Percentiles rank a stretch among this genome's conserved stretches.
These are phyloP conservation scores for Ptiloglossa arizonensis DNA, from an alignment of 1,140 invertebrate genomes.

Conservation along the genomic window DNA sequence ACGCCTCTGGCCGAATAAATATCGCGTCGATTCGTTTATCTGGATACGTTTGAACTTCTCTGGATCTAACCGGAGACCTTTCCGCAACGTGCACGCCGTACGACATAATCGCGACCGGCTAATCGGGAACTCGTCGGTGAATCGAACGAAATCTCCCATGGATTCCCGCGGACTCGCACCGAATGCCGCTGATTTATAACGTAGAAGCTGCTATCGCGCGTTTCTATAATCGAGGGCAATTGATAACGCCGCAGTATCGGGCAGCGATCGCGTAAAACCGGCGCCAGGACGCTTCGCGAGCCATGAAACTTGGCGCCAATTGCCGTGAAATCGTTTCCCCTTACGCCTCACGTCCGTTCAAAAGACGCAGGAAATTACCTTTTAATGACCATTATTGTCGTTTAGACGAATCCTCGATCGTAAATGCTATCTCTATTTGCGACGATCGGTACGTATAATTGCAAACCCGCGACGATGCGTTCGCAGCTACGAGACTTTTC, in stretches of 20 bases:
- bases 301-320: constrained; percentile 58
- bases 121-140: constrained; percentile 63
- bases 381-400: constrained; percentile 19
- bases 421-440: neutral
- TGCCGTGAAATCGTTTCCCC: constrained; percentile 45
- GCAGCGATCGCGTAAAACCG: constrained; percentile 66
- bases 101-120: constrained; percentile 63
- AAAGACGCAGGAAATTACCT: constrained; percentile 39
- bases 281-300: constrained; percentile 59
- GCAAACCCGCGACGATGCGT: neutral
- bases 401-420: neutral
- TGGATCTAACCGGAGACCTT: constrained; percentile 7
- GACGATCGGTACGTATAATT: neutral
- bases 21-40: constrained; percentile 40
- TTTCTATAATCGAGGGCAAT: constrained; percentile 70
- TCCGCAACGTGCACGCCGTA: constrained; percentile 29
- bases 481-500: neutral
- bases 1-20: constrained; percentile 32
- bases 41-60: neutral
- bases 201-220: constrained; percentile 60
- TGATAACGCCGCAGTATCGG: constrained; percentile 68
- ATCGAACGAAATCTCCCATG: constrained; percentile 36
- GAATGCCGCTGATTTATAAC: constrained; percentile 71
- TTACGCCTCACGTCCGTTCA: constrained; percentile 27
- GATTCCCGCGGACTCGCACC: constrained; percentile 58